A percentile compares a stretch with the other conserved stretches of the same genome.
Evolutionary conservation across 2,888 invertebrate genomes (phyloP).

Genomic region (Drosophila paranaensis): DNA sequence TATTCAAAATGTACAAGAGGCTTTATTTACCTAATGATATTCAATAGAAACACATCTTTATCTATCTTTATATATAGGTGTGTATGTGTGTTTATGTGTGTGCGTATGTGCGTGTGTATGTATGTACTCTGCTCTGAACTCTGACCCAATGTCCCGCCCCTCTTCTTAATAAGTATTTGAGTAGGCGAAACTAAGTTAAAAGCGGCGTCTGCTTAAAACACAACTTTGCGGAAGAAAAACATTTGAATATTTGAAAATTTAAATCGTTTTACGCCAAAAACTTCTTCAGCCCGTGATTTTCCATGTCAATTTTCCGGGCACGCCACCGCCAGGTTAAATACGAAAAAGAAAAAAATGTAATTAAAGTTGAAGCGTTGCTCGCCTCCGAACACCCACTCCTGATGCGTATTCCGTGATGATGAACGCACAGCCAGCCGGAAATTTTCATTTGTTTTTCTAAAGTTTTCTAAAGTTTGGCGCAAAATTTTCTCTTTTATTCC

Average conservation of each 20-base stretch:
- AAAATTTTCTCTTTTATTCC: constrained; percentile 25
- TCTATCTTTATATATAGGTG: constrained; percentile 17
- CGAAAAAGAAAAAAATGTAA: constrained; percentile 26
- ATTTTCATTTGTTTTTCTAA: constrained; percentile 60
- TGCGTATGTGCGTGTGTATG: neutral
- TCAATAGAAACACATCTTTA: constrained; percentile 37
- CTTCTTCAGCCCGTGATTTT: constrained; percentile 35
- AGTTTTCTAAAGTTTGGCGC: constrained; percentile 51
- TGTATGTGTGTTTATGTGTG: neutral
- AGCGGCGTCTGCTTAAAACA: constrained; percentile 29
- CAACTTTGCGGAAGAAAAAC: constrained; percentile 31
- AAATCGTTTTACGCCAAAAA: constrained; percentile 47
- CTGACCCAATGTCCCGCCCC: constrained; percentile 6
- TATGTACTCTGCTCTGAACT: constrained; percentile 32
- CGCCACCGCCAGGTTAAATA: constrained; percentile 42
- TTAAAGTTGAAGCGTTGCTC: constrained; percentile 43
- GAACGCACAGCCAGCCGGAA: constrained; percentile 22
- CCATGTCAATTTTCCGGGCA: constrained; percentile 18
- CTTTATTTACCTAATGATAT: constrained; percentile 60
- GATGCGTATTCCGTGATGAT: constrained; percentile 28
- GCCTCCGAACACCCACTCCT: constrained; percentile 4
- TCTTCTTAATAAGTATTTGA: neutral
- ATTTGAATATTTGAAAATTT: constrained; percentile 41
- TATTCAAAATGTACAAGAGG: constrained; percentile 70
- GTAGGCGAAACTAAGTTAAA: constrained; percentile 26